Evolutionary conservation across 2,113 vertebrate species (phyloP), one percentile per base, ranked within the genome.

Genomic region (Ailurus styani): DNA sequence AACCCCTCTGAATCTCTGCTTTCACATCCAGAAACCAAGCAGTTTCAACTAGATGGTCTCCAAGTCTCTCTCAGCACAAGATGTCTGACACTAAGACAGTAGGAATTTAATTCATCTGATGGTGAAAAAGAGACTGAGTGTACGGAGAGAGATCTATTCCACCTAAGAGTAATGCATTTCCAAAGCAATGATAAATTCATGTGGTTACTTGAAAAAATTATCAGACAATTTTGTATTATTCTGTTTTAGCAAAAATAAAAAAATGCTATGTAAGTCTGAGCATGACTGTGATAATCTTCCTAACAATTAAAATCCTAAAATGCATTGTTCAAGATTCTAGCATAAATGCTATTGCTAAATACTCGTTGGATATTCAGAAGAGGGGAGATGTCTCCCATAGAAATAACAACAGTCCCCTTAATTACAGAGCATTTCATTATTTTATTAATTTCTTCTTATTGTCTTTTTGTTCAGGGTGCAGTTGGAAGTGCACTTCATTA

Each of bases 371-470:
- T 79, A 54, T 88, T 97, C 37, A 72, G n/a, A 82, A 77, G 45
- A 70, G 37, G 27, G 29, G 18, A 6, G 3, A 29, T 93, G 64
- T 86, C 84, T 95, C 72, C 66, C 34, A 68, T 7, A 93, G 89
- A 96, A 92, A 95, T 96, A 87, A 81, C 47, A 94, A 84, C 40
- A 81, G 34, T 84, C 17, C 60, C 20, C 78, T 81, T 97, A 94
- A 97, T 84, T 98, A 95, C 47, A 84, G 45, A 52, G 66, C 60
- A 95, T 96, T 95, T 55, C 27, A 87, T 84, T 85, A 91, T 93
- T 96, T 95, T 83, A 68, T 96, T 96, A 81, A 95, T 96, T 96
- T 95, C 50, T 93, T 87, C n/a, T 79, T 82, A 87, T 45, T 92
- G 55, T 87, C 82, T 82, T 93, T 87, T 70, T 57, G 40, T 42